These are phyloP conservation scores for Thyatira batis DNA, from an alignment of 2,888 invertebrate species.

Conservation along the genomic window DNA sequence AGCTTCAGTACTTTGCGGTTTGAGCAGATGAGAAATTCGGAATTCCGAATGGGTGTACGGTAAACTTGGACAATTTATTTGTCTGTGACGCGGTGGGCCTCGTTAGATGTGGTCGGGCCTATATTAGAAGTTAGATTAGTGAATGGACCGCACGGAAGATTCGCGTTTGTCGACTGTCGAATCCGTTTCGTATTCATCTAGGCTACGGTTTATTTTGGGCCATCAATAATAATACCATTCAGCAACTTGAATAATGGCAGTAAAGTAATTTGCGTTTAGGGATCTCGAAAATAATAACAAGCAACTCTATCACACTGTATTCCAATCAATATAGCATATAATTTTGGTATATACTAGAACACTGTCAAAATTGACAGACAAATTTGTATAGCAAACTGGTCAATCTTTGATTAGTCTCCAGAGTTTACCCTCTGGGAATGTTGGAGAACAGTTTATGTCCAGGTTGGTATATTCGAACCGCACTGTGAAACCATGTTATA, in stretches of 20 bases:
- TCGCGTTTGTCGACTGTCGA: background rate
- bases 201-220: background rate
- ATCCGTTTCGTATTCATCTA: background rate
- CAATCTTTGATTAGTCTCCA: background rate
- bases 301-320: too few species aligned
- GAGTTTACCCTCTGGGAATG: background rate
- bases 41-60: conserved; percentile 14
- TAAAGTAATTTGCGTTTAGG: too few species aligned
- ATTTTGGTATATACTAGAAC: background rate
- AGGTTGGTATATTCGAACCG: background rate
- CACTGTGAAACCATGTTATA: background rate
- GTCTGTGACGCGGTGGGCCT: conserved; percentile 7
- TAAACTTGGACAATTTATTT: conserved; percentile 31
- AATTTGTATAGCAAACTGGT: background rate
- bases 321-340: too few species aligned
- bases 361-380: background rate
- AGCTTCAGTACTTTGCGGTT: background rate
- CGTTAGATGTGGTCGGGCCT: conserved; percentile 12
- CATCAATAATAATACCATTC: too few species aligned
- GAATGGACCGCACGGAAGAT: conserved; percentile 4
- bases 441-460: background rate
- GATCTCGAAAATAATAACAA: too few species aligned
- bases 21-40: conserved; percentile 20
- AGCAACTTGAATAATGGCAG: too few species aligned
- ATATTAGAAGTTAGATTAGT: conserved; percentile 15